Evolutionary conservation across 2,888 invertebrate genomes (phyloP), one percentile per base, ranked within the genome.

Genomic region (Trisateles emortualis): DNA sequence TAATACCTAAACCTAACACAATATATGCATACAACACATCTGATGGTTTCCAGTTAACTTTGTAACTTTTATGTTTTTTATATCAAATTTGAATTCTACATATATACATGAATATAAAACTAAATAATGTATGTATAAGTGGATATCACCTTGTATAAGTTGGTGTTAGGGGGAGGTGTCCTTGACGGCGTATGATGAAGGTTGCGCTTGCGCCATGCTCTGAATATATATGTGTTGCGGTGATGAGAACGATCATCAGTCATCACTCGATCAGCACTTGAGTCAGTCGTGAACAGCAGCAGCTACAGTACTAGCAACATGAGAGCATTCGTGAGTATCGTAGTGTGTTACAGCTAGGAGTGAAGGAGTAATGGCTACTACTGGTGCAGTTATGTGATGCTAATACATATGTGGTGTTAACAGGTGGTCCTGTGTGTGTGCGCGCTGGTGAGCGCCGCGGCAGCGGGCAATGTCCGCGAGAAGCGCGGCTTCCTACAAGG

Each of bases 401-500:
- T 17, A 13, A 36, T 9, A 10, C 16, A 10, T 22, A 4, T 17
- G n/a, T 24, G 44, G 19, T 17, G 2, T 3, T 11, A 3, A 2
- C 38, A 53, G 53, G 10, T 43, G 17, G 32, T 53, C 16, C 10
- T 53, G 33, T 24, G 17, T 3, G 35, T 41, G 11, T 41, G 36
- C 36, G 49, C 44, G 22, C 38, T 54, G n/a, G 39, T 46, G 11
- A 26, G 45, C 1, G 45, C 29, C n/a, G 49, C 32, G n/a, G 29
- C 36, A 0, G 41, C 41, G 0, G 49, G 36, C 11, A 36, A 35
- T 0, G 13, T 40, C 1, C 54, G 49, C 5, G 41, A 36, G 17
- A 50, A 50, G 36, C 54, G 54, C 10, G 47, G 54, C 32, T 45
- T 19, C 35, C 32, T 41, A n/a, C 40, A 41, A 5, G 42, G 22